Conservation (phyloP, 2,113 vertebrate genomes). For the Pterocles burchelli region DNA sequence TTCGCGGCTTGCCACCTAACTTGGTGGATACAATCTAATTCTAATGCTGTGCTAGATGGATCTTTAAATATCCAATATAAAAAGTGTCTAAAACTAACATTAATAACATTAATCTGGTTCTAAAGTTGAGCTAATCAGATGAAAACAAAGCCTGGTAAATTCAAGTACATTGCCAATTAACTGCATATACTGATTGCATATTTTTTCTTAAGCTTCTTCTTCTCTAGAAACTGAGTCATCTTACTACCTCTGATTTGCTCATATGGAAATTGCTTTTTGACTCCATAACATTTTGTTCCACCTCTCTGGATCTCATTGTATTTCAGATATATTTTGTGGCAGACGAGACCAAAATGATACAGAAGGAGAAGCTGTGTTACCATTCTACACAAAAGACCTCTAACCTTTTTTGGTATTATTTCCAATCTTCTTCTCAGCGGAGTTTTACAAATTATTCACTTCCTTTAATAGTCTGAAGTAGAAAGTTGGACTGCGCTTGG, state of each 20-base stretch:
- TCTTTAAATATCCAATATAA: neutral
- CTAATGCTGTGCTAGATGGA: neutral
- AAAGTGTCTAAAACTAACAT: neutral
- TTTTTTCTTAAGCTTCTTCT: neutral
- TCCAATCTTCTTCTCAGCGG: neutral
- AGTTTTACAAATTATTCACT: slow-evolving; percentile 6
- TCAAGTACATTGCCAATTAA: neutral
- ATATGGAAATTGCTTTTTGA: neutral
- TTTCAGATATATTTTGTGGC: neutral
- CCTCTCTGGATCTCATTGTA: neutral
- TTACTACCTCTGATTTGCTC: neutral
- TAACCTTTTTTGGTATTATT: neutral
- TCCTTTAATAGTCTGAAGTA: neutral
- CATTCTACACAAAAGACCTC: neutral
- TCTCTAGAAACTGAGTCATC: neutral
- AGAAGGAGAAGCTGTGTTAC: neutral
- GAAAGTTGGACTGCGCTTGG: neutral
- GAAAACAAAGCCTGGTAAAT: neutral
- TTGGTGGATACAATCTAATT: slow-evolving; percentile 1
- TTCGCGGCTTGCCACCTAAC: slow-evolving; percentile 51
- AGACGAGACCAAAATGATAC: neutral
- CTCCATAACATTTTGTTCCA: slow-evolving; percentile 11
- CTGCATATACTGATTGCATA: accelerated
- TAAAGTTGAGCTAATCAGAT: neutral
- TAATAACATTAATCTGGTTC: neutral